A percentile compares a stretch with the other conserved stretches of the same genome.
phyloP scores from a whole-genome alignment of 2,797 vertebrate species.

The Gorsachius magnificus region DNA sequence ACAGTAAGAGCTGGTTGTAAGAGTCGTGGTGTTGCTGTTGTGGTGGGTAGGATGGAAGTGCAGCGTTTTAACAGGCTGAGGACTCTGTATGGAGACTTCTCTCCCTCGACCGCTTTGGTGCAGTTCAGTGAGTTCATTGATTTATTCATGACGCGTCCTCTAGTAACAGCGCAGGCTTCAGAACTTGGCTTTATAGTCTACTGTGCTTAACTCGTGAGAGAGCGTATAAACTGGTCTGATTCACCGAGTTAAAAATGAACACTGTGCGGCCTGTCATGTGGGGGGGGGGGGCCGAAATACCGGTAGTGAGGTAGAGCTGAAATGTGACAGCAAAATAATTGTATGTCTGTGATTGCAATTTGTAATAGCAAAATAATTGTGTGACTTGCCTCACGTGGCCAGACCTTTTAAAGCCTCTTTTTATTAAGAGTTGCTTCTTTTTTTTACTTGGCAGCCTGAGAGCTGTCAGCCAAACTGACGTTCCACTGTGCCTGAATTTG shows the following conservation, averaged over 20 bases:
- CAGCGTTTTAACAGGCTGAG: not conserved
- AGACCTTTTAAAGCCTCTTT: not conserved
- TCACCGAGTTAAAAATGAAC: not conserved
- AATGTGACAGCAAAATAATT: not conserved
- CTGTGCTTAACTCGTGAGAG: not conserved
- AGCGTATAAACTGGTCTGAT: too few species aligned
- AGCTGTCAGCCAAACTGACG: not conserved
- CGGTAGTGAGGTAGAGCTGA: not conserved
- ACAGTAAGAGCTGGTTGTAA: not conserved
- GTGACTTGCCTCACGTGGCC: not conserved
- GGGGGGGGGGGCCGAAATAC: not conserved
- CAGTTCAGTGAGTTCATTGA: not conserved
- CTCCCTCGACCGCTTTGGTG: not conserved
- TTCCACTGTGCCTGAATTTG: not conserved
- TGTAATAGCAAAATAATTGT: not conserved
- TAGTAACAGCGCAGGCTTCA: not conserved
- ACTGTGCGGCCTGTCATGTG: not conserved
- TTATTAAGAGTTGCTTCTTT: not conserved
- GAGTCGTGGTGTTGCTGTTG: not conserved
- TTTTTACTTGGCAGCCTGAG: not conserved
- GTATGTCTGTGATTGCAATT: too few species aligned
- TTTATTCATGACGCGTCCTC: not conserved
- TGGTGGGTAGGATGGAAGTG: too few species aligned
- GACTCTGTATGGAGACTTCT: not conserved
- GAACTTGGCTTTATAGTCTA: not conserved